phyloP scores from a whole-genome alignment of 2,888 invertebrate species.

The Protophormia terraenovae region DNA sequence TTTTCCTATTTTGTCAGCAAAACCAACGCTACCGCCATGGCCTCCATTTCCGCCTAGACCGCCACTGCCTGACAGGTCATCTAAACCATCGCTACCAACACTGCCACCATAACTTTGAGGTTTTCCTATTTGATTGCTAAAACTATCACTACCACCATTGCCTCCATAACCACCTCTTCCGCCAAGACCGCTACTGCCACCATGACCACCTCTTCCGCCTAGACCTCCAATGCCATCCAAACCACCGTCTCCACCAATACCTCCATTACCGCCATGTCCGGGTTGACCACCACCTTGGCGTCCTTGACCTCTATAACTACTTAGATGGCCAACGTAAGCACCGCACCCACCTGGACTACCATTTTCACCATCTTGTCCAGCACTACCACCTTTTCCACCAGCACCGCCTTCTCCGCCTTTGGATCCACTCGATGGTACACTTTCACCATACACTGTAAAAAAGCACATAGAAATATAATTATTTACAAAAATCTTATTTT shows the following conservation, averaged over 20 bases:
- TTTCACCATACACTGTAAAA: neutral
- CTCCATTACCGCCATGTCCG: too few relatives aligned
- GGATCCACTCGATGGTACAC: neutral
- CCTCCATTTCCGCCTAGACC: constrained; percentile 7
- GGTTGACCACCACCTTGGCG: neutral
- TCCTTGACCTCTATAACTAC: constrained; percentile 56
- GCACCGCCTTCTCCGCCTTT: constrained; percentile 58
- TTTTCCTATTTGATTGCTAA: too few relatives aligned
- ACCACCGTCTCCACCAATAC: too few relatives aligned
- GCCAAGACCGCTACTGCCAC: neutral
- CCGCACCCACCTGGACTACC: constrained; percentile 59
- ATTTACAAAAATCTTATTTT: neutral
- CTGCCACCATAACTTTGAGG: neutral
- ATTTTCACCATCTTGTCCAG: constrained; percentile 31
- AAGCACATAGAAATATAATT: neutral
- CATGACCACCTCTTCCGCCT: neutral
- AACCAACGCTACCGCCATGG: constrained; percentile 50
- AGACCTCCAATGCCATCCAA: neutral
- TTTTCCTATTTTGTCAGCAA: neutral
- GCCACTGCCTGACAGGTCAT: neutral
- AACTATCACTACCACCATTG: too few relatives aligned
- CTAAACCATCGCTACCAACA: too few relatives aligned
- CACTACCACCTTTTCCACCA: constrained; percentile 58
- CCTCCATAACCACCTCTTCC: neutral
- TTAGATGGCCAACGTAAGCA: constrained; percentile 53